Evolutionary conservation across 1,140 invertebrate genomes (phyloP).

Genomic region (Zaprionus ornatus): DNA sequence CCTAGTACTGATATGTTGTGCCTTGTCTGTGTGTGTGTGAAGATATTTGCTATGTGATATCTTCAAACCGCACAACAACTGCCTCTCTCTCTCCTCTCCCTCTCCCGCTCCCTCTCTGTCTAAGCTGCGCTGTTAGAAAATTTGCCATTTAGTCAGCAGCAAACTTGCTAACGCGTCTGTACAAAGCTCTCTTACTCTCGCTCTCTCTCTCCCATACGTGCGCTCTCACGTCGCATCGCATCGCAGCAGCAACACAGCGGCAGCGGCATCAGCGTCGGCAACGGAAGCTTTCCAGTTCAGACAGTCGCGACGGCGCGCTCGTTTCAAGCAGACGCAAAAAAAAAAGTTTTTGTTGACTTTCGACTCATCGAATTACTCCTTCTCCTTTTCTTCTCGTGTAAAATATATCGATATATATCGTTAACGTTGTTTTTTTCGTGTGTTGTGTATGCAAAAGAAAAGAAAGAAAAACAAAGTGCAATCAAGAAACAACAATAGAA

Average conservation of each 20-base stretch:
- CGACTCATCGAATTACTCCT: slow-evolving; percentile 5
- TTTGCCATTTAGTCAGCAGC: slow-evolving; percentile 65
- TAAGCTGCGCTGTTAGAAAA: slow-evolving; percentile 26
- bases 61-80: slow-evolving; percentile 41
- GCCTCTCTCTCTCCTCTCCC: slow-evolving; percentile 5
- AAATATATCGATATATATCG: background rate
- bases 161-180: slow-evolving; percentile 68
- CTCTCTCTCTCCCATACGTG: slow-evolving; percentile 3
- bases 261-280: slow-evolving; percentile 9
- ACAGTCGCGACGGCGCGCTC: slow-evolving; percentile 78
- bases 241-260: slow-evolving; percentile 20
- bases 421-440: slow-evolving; percentile 58
- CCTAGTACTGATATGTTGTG: slow-evolving; percentile 24
- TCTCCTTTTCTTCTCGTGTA: slow-evolving; percentile 7
- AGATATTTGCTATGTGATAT: slow-evolving; percentile 55
- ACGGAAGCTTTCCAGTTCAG: slow-evolving; percentile 45
- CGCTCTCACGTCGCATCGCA: slow-evolving; percentile 17
- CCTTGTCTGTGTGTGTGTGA: slow-evolving; percentile 1
- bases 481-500: slow-evolving; percentile 10
- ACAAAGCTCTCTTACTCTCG: slow-evolving; percentile 13
- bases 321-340: slow-evolving; percentile 67
- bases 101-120: background rate
- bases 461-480: slow-evolving; percentile 19
- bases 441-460: slow-evolving; percentile 43
- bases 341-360: slow-evolving; percentile 29